phyloP scores from a whole-genome alignment of 2,113 vertebrate species.

The Mionectes macconnelli region DNA sequence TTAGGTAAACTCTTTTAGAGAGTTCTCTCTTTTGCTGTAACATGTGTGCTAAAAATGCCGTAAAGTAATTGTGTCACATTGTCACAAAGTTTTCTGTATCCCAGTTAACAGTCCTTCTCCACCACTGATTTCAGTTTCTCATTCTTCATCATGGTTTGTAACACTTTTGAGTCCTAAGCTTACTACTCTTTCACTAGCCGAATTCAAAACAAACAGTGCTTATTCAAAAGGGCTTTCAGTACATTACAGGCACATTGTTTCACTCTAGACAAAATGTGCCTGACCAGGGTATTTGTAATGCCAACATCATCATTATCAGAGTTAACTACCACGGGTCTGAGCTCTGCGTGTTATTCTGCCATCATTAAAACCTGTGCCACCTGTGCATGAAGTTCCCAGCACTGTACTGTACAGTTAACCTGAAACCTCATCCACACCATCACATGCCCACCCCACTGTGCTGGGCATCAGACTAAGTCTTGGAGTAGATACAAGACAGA shows the following conservation, averaged over 20 bases:
- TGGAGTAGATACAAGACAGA: background rate
- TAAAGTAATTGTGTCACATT: background rate
- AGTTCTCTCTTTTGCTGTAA: background rate
- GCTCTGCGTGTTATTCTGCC: background rate
- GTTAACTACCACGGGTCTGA: background rate
- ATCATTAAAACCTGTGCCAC: background rate
- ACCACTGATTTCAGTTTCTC: background rate
- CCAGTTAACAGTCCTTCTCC: background rate
- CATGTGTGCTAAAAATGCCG: background rate
- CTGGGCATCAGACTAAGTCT: background rate
- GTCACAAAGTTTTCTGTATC: background rate
- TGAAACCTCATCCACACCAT: background rate
- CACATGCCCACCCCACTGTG: background rate
- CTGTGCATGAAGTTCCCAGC: background rate
- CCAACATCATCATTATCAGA: background rate
- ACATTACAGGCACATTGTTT: background rate
- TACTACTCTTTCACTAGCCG: background rate
- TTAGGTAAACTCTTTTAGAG: background rate
- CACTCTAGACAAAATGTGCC: background rate
- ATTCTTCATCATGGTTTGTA: background rate
- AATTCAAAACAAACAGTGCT: background rate
- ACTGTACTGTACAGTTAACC: background rate
- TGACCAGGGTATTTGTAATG: background rate
- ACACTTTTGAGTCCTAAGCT: background rate
- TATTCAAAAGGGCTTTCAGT: background rate